phyloP scores from a whole-genome alignment of 2,113 vertebrate genomes.

The Isurus oxyrinchus region DNA sequence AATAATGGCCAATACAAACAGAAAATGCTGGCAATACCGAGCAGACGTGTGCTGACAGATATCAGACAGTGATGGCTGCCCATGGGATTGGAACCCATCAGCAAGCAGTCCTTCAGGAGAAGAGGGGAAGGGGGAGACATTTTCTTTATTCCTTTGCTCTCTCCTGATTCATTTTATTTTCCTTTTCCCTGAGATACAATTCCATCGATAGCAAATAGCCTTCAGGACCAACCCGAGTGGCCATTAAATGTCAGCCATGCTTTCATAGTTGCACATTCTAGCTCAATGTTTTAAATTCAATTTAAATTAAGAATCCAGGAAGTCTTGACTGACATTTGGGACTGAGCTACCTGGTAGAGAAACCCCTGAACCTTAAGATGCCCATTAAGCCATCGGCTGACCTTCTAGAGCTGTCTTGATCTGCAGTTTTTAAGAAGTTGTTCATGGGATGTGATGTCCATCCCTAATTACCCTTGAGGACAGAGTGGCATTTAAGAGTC shows the following conservation, averaged over 20 bases:
- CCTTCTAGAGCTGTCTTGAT: not conserved
- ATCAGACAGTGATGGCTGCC: too few species aligned
- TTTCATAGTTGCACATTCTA: too few species aligned
- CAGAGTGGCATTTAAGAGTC: too few species aligned
- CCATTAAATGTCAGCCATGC: too few species aligned
- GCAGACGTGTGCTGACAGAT: too few species aligned
- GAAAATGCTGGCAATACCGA: not conserved
- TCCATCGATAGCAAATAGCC: not conserved
- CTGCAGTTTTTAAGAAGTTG: too few species aligned
- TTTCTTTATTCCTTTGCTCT: not conserved
- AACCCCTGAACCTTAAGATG: not conserved
- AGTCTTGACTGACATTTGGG: too few species aligned
- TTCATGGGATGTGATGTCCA: too few species aligned
- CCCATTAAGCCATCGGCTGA: not conserved
- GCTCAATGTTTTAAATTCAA: not conserved
- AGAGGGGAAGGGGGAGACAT: not conserved
- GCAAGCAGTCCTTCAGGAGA: too few species aligned
- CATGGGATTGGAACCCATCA: not conserved
- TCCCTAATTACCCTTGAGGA: too few species aligned
- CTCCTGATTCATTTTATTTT: not conserved
- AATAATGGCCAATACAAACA: not conserved
- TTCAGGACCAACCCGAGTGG: not conserved
- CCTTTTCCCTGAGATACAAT: not conserved
- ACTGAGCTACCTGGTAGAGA: too few species aligned
- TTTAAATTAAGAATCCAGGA: not conserved